Percentiles rank a stretch among this genome's conserved stretches.
phyloP scores from a whole-genome alignment of 2,888 invertebrate species.

The Octonoba sinensis region DNA sequence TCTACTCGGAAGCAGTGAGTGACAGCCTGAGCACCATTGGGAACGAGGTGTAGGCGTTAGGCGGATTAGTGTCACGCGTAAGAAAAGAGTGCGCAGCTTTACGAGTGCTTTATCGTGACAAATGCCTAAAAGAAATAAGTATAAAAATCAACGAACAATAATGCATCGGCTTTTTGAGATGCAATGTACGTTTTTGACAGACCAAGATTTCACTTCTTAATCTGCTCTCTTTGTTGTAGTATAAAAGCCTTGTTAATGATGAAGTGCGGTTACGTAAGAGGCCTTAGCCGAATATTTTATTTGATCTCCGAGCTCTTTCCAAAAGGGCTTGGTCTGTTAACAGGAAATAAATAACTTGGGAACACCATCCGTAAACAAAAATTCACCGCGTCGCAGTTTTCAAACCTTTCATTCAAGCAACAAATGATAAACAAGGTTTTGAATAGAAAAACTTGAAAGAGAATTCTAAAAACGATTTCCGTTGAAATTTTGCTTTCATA shows the following conservation, averaged over 20 bases:
- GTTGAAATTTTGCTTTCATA: too few species aligned
- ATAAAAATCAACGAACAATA: conserved; percentile 42
- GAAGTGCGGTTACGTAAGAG: conserved; percentile 48
- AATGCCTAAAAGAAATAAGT: conserved; percentile 32
- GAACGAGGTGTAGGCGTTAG: conserved; percentile 58
- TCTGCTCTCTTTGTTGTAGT: conserved; percentile 24
- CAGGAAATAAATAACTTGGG: conserved; percentile 34
- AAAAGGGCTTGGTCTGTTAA: conserved; percentile 12
- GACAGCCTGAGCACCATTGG: conserved; percentile 35
- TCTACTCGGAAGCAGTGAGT: conserved; percentile 44
- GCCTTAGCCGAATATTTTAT: conserved; percentile 30
- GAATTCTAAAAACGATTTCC: too few species aligned
- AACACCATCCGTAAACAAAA: too few species aligned
- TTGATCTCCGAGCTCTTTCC: conserved; percentile 15
- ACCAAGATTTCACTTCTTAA: conserved; percentile 34
- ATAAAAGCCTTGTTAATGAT: conserved; percentile 50
- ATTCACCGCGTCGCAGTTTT: too few species aligned
- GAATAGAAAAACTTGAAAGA: too few species aligned
- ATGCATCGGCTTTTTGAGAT: conserved; percentile 41
- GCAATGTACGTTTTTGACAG: conserved; percentile 35
- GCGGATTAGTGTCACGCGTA: conserved; percentile 54
- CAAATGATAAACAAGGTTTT: too few species aligned
- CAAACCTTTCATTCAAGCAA: too few species aligned
- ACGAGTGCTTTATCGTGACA: conserved; percentile 58
- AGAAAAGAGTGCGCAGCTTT: conserved; percentile 41